Evolutionary conservation across 2,797 vertebrate genomes (phyloP).

Genomic region (Siniperca obscura): DNA sequence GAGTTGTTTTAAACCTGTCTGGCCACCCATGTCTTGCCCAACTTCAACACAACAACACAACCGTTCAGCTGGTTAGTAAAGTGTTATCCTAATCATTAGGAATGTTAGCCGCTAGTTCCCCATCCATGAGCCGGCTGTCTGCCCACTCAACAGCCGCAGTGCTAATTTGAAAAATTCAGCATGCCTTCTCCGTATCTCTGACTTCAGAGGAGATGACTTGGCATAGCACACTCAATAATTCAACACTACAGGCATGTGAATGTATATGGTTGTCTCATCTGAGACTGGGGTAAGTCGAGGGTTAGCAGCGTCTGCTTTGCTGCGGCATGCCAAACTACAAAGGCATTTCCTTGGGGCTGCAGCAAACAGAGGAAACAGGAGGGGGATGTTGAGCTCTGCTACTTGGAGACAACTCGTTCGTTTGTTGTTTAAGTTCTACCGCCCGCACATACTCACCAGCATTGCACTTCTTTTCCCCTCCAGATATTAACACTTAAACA

Average conservation of each 20-base stretch:
- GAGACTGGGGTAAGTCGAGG: constrained; percentile 79
- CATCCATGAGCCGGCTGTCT: constrained; percentile 13
- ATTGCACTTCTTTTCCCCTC: constrained; percentile 61
- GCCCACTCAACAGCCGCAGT: constrained; percentile 55
- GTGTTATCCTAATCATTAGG: background rate
- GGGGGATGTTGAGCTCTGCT: constrained; percentile 68
- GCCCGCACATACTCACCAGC: constrained; percentile 56
- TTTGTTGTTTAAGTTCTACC: constrained; percentile 74
- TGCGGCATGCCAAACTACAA: constrained; percentile 78
- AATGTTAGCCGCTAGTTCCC: constrained; percentile 5
- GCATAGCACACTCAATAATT: constrained; percentile 79
- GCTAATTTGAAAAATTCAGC: constrained; percentile 74
- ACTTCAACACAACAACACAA: background rate
- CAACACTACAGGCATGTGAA: constrained; percentile 77
- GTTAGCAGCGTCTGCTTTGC: constrained; percentile 73
- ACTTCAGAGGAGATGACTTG: constrained; percentile 79
- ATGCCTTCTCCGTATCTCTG: constrained; percentile 62
- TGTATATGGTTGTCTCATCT: constrained; percentile 75
- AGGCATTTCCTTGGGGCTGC: constrained; percentile 78
- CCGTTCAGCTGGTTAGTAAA: background rate
- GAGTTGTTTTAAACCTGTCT: background rate
- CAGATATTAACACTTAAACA: constrained; percentile 75
- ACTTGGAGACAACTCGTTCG: constrained; percentile 73
- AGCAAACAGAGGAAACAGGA: constrained; percentile 65
- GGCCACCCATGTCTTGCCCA: background rate